phyloP scores from a whole-genome alignment of 2,113 vertebrate species.

The Vimba vimba region DNA sequence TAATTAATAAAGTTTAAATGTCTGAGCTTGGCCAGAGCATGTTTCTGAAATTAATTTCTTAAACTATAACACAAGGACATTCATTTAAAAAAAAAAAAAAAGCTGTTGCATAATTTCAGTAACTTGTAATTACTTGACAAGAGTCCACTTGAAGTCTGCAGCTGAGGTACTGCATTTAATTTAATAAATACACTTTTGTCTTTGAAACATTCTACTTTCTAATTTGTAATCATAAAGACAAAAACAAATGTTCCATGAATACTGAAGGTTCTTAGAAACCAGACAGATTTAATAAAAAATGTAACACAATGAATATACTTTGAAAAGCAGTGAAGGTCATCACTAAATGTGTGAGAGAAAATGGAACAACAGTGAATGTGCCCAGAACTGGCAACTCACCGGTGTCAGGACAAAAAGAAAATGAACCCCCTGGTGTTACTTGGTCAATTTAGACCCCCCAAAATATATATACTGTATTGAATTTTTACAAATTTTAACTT shows the following conservation, averaged over 20 bases:
- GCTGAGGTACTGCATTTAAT: background rate
- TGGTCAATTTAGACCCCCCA: too few species aligned
- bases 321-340: slow-evolving; percentile 9
- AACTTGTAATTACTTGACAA: background rate
- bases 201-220: background rate
- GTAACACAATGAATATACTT: background rate
- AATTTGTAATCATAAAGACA: background rate
- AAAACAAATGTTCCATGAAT: background rate
- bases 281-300: background rate
- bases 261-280: background rate
- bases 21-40: background rate
- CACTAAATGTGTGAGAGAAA: background rate
- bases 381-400: slow-evolving; percentile 7
- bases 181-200: background rate
- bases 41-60: background rate
- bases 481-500: too few species aligned
- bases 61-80: background rate
- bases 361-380: background rate
- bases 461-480: too few species aligned
- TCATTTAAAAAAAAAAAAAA: background rate
- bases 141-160: background rate
- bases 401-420: background rate
- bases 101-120: background rate
- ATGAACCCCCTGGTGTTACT: too few species aligned
- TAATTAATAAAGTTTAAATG: background rate